Evolutionary conservation across 2,113 vertebrate genomes (phyloP).

Genomic region (Bubo bubo): DNA sequence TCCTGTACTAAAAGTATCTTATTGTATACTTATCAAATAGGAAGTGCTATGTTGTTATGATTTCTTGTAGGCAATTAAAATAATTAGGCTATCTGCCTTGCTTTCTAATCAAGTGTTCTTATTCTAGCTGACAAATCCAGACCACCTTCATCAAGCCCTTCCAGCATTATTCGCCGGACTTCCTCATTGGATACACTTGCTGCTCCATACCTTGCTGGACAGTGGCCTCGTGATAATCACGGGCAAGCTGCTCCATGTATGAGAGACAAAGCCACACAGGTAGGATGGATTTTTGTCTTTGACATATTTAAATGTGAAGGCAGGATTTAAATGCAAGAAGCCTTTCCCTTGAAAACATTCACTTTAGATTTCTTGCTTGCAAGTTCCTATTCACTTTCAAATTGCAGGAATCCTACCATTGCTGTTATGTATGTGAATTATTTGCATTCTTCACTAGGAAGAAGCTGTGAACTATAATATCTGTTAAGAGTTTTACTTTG

Average conservation of each 20-base stretch:
- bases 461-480: background rate
- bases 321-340: background rate
- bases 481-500: background rate
- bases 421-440: background rate
- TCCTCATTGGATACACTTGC: constrained; percentile 90
- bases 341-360: background rate
- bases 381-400: background rate
- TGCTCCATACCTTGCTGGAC: constrained; percentile 91
- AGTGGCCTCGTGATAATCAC: constrained; percentile 95
- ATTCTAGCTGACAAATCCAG: constrained; percentile 75
- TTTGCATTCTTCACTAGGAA: background rate
- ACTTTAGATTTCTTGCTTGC: background rate
- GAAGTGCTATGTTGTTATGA: too few relatives aligned
- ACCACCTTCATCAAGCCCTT: constrained; percentile 77
- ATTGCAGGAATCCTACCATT: background rate
- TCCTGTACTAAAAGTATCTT: background rate
- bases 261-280: constrained; percentile 97
- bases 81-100: background rate
- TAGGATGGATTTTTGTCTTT: constrained; percentile 57
- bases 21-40: background rate
- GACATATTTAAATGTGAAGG: background rate
- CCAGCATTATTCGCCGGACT: constrained; percentile 85
- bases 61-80: background rate
- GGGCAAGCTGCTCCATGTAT: constrained; percentile 88
- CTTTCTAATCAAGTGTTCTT: constrained; percentile 17